Evolutionary conservation across 2,888 invertebrate genomes (phyloP).

Genomic region (Melanchra persicariae): DNA sequence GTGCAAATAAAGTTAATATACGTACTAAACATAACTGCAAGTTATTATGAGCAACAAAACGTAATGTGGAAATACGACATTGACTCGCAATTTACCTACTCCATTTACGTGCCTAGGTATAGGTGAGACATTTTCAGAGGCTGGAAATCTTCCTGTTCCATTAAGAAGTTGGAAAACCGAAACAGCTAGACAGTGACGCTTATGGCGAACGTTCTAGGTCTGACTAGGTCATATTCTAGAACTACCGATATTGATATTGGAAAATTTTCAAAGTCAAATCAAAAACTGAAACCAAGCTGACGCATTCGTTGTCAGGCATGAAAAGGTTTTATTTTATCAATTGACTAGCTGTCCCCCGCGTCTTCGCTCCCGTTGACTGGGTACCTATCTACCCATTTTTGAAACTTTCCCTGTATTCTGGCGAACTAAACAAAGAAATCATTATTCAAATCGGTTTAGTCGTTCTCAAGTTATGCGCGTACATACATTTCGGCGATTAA

Average conservation of each 20-base stretch:
- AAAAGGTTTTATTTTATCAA: no score
- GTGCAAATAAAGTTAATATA: conserved; percentile 35
- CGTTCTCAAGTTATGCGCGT: no score
- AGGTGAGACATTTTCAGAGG: neutral
- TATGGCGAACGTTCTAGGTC: neutral
- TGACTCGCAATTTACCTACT: conserved; percentile 27
- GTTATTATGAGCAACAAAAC: conserved; percentile 11
- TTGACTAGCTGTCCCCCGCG: no score
- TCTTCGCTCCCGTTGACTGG: no score
- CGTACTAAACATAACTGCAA: conserved; percentile 11
- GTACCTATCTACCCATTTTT: no score
- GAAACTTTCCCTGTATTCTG: no score
- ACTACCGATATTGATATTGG: neutral
- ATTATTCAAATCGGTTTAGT: no score
- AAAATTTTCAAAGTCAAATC: neutral
- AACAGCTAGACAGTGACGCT: neutral
- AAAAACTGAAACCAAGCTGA: no score
- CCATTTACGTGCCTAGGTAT: neutral
- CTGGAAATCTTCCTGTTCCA: neutral
- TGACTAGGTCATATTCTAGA: no score
- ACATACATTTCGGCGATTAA: no score
- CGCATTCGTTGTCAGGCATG: neutral
- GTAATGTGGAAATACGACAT: conserved; percentile 18
- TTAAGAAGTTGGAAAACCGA: neutral
- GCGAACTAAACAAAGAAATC: no score